Evolutionary conservation across 2,797 vertebrate genomes (phyloP).

Genomic region (Lithobates sylvaticus): DNA sequence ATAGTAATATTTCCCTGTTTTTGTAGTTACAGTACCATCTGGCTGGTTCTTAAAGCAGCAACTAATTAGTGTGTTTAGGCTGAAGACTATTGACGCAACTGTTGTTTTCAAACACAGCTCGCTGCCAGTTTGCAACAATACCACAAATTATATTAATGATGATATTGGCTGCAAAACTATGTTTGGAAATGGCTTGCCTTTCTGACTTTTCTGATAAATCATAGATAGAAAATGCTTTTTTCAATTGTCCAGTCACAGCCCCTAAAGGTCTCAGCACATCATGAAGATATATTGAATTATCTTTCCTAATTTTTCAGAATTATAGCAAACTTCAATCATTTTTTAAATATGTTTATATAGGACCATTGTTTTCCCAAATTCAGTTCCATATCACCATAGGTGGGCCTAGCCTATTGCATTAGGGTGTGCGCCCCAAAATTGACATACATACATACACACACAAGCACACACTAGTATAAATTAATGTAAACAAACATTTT

Average conservation of each 20-base stretch:
- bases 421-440: no score
- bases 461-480: no score
- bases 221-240: no score
- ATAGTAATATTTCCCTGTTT: neutral
- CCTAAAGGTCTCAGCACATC: no score
- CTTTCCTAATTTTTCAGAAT: neutral
- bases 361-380: no score
- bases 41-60: neutral
- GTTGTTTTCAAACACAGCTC: neutral
- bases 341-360: neutral
- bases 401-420: no score
- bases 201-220: neutral
- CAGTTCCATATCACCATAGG: no score
- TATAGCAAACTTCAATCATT: neutral
- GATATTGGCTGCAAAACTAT: neutral
- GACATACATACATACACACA: no score
- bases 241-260: no score
- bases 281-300: neutral
- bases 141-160: neutral
- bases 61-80: neutral
- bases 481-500: no score
- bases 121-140: slow-evolving; percentile 1
- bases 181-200: neutral
- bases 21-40: neutral
- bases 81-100: slow-evolving; percentile 1